These are phyloP conservation scores for Sipha flava DNA, from an alignment of 1,140 invertebrate species.

Conservation along the genomic window DNA sequence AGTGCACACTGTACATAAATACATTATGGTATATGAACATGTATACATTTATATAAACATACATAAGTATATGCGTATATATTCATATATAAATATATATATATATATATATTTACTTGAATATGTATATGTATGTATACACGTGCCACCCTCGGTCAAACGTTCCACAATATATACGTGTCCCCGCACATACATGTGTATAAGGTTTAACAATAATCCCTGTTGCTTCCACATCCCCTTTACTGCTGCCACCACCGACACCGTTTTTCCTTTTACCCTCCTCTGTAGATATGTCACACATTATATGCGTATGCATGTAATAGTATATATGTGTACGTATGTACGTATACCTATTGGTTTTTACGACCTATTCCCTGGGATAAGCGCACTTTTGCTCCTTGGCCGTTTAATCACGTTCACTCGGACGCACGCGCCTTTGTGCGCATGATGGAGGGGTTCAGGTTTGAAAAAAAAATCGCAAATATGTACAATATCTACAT, in stretches of 20 bases:
- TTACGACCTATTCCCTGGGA: slow-evolving; percentile 13
- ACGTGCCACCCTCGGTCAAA: slow-evolving; percentile 9
- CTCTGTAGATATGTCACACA: not conserved
- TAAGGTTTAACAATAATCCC: slow-evolving; percentile 10
- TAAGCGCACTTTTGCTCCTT: slow-evolving; percentile 17
- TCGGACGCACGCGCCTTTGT: not conserved
- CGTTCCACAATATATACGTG: not conserved
- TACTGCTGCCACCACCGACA: not conserved
- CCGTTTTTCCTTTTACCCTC: not conserved
- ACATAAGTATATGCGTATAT: too few species aligned
- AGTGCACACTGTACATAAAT: too few species aligned
- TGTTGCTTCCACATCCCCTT: not conserved
- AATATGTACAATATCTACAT: too few species aligned
- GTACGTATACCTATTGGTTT: slow-evolving; percentile 2
- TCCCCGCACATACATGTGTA: not conserved
- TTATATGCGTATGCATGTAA: not conserved
- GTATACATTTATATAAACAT: too few species aligned
- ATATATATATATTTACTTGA: too few species aligned
- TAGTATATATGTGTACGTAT: not conserved
- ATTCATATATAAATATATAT: too few species aligned
- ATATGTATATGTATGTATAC: not conserved
- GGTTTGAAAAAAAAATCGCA: not conserved
- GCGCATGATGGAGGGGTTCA: not conserved
- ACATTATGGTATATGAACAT: too few species aligned
- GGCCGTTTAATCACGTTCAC: slow-evolving; percentile 1